phyloP scores from a whole-genome alignment of 2,797 vertebrate species.

The Coregonus suidteri region DNA sequence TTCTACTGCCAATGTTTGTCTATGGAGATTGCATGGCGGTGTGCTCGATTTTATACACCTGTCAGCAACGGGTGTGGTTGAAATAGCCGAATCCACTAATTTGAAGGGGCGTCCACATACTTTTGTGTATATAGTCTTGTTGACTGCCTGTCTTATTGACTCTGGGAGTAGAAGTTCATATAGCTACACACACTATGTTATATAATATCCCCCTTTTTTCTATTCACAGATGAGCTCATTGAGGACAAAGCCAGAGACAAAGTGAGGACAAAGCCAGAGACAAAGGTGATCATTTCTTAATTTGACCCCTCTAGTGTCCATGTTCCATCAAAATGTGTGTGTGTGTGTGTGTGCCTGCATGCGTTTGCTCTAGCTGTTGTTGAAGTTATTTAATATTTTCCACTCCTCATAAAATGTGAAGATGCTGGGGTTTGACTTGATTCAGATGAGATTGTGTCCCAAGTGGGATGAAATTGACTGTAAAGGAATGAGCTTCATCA shows the following conservation, averaged over 20 bases:
- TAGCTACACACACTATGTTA: not conserved
- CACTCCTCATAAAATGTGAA: not conserved
- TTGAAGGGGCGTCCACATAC: no score
- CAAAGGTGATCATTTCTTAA: constrained; percentile 47
- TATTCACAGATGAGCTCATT: constrained; percentile 46
- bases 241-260: no score
- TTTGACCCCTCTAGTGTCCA: constrained; percentile 11
- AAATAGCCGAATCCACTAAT: no score
- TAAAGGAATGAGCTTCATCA: no score
- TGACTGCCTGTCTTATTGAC: no score
- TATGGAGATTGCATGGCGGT: no score
- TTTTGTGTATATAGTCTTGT: not conserved
- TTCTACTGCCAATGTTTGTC: no score
- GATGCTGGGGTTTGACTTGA: not conserved
- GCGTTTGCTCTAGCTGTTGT: no score
- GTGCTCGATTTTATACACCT: no score
- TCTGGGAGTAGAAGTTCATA: not conserved
- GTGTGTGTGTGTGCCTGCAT: not conserved
- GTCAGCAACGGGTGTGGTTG: no score
- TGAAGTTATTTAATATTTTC: not conserved
- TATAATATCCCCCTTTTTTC: constrained; percentile 16
- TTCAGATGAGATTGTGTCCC: not conserved
- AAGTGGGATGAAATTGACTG: no score
- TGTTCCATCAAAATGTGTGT: constrained; percentile 8
- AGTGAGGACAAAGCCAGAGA: constrained; percentile 9